Percentiles rank a stretch among this genome's conserved stretches.
phyloP scores from a whole-genome alignment of 2,888 invertebrate genomes.

The Andrena fulva region DNA sequence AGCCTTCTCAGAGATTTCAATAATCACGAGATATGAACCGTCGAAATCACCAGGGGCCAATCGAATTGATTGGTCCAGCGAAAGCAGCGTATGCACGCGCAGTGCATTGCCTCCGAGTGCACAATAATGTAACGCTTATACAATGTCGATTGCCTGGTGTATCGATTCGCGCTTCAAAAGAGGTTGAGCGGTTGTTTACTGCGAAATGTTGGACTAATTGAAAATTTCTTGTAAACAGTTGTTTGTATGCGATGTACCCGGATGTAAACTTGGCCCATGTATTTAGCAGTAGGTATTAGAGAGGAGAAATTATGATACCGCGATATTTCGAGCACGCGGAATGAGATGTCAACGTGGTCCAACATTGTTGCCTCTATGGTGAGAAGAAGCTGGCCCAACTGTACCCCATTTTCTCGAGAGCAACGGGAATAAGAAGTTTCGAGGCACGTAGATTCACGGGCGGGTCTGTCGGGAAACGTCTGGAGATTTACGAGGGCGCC shows the following conservation, averaged over 20 bases:
- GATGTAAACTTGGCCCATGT: not conserved
- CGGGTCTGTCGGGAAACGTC: not conserved
- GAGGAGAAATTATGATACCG: not conserved
- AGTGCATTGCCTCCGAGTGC: conserved; percentile 20
- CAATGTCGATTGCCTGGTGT: not conserved
- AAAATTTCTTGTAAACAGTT: not conserved
- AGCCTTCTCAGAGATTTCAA: not conserved
- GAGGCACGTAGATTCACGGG: not conserved
- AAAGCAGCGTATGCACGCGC: not conserved
- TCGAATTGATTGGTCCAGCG: not conserved
- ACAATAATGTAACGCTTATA: conserved; percentile 16
- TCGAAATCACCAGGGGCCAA: not conserved
- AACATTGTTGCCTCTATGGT: not conserved
- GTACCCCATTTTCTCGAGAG: conserved; percentile 12
- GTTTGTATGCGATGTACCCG: not conserved
- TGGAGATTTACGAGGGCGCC: conserved; percentile 15
- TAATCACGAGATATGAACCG: not conserved
- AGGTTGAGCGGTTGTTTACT: conserved; percentile 9
- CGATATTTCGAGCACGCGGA: not conserved
- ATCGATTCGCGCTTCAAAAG: conserved; percentile 14
- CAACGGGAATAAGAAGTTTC: not conserved
- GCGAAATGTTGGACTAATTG: conserved; percentile 16
- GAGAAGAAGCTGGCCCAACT: not conserved
- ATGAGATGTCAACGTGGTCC: too few species aligned
- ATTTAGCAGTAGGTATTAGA: not conserved